These are phyloP conservation scores for Pangasianodon gigas DNA, from an alignment of 2,113 vertebrate species.

Conservation along the genomic window DNA sequence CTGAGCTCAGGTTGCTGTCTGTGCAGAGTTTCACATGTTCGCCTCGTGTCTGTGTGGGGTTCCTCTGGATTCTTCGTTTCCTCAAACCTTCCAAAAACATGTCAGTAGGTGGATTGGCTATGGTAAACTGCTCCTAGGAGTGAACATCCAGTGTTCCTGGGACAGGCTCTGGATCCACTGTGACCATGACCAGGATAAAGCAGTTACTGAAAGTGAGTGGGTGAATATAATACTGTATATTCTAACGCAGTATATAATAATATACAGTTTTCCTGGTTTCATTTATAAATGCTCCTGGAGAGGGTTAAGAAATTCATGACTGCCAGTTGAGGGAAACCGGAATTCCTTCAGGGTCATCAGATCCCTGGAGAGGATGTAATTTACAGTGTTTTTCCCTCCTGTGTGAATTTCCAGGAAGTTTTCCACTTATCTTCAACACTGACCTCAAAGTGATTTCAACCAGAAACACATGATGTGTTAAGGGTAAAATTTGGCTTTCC, in stretches of 20 bases:
- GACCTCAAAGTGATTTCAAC: neutral
- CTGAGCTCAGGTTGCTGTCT: neutral
- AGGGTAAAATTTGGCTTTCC: neutral
- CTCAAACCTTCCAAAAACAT: neutral
- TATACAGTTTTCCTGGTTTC: neutral
- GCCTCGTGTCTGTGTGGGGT: neutral
- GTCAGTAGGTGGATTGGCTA: neutral
- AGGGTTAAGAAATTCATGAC: neutral
- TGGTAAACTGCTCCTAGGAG: neutral
- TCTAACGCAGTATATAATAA: neutral
- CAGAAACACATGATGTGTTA: neutral
- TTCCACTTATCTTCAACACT: constrained; percentile 22
- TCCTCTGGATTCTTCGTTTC: neutral
- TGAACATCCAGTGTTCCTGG: too few relatives aligned
- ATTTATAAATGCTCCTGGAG: neutral
- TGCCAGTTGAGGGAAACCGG: neutral
- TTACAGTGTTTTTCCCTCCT: neutral
- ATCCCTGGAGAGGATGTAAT: constrained; percentile 43
- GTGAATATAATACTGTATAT: neutral
- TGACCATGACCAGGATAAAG: neutral
- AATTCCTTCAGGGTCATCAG: neutral
- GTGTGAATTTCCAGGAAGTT: constrained; percentile 40
- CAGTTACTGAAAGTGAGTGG: neutral
- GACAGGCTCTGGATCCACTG: neutral
- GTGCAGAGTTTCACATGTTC: neutral